Evolutionary conservation across 2,888 invertebrate genomes (phyloP).

Genomic region (Acrobasis suavella): DNA sequence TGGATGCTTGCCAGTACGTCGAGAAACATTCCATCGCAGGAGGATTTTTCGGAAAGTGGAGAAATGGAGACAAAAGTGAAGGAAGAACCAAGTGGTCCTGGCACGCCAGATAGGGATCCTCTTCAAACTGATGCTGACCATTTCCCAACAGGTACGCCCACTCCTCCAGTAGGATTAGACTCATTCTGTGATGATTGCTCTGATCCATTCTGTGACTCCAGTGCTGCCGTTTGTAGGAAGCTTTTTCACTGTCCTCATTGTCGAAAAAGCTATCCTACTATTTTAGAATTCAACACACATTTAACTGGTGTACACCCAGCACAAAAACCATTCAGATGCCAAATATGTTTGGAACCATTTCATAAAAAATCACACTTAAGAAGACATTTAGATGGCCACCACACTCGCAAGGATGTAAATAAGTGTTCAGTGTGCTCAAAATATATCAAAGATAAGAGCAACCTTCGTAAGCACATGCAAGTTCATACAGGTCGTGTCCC

Average conservation of each 20-base stretch:
- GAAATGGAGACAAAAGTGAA: conserved; percentile 71
- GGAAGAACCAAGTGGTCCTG: conserved; percentile 69
- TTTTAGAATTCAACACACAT: conserved; percentile 78
- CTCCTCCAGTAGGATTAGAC: conserved; percentile 72
- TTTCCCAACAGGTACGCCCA: conserved; percentile 59
- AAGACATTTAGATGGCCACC: conserved; percentile 76
- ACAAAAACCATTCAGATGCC: conserved; percentile 79
- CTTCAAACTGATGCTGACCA: conserved; percentile 66
- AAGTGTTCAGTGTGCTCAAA: conserved; percentile 81
- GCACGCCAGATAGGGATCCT: conserved; percentile 71
- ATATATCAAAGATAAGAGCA: conserved; percentile 81
- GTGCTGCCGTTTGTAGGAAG: conserved; percentile 71
- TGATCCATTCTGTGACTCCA: conserved; percentile 79
- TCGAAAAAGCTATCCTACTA: conserved; percentile 79
- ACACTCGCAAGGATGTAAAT: conserved; percentile 79
- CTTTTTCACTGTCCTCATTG: conserved; percentile 81
- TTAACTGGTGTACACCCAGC: conserved; percentile 79
- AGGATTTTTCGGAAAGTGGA: conserved; percentile 71
- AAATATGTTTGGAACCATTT: conserved; percentile 79
- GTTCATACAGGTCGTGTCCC: conserved; percentile 80
- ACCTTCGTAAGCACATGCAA: conserved; percentile 80
- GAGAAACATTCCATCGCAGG: conserved; percentile 69
- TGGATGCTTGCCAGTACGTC: conserved; percentile 81
- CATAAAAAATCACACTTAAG: conserved; percentile 77
- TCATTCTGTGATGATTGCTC: conserved; percentile 80